Evolutionary conservation across 2,797 vertebrate genomes (phyloP), one percentile per base, ranked within the genome.

Genomic region (Helarctos malayanus): DNA sequence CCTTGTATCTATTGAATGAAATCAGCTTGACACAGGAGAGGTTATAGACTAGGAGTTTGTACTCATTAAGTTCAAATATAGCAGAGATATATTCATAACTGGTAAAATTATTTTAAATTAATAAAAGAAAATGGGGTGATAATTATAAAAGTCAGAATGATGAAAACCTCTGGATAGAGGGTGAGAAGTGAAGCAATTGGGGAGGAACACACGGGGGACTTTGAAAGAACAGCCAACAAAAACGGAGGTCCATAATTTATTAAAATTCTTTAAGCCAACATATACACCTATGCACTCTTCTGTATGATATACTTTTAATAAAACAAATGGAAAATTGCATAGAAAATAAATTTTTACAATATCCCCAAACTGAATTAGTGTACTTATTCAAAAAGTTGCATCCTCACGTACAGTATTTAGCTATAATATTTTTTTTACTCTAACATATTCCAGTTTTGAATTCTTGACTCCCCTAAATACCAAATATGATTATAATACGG

Each of bases 371-470:
- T 52, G 29, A 79, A 75, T 73, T 27, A 75, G 15, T 49, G 4
- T 25, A 6, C 29, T 94, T 87, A 7, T 56, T 57, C 56, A 82
- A 57, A 91, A 80, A 76, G 25, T 61, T 89, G 49, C 11, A 63
- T 80, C n/a, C 15, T 49, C 45, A 91, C 35, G 29, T 32, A 21
- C 18, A 11, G 10, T 91, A 59, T 87, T 95, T 90, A 52, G 3
- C 80, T 83, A 87, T 75, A 52, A 59, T 93, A 59, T 93, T 90
- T 93, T 82, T 93, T 47, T 97, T 76, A 75, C 4, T 76, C 76
- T 79, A 82, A 93, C 41, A 54, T 52, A 89, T 84, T 82, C 52
- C 84, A 69, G 15, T 89, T 94, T 95, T 90, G 35, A 94, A 89
- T 83, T 92, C 35, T 84, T 95, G 38, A 63, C 29, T 78, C 41